Conservation (phyloP, 2,797 vertebrate species). For the Sebastes matsubarae region DNA sequence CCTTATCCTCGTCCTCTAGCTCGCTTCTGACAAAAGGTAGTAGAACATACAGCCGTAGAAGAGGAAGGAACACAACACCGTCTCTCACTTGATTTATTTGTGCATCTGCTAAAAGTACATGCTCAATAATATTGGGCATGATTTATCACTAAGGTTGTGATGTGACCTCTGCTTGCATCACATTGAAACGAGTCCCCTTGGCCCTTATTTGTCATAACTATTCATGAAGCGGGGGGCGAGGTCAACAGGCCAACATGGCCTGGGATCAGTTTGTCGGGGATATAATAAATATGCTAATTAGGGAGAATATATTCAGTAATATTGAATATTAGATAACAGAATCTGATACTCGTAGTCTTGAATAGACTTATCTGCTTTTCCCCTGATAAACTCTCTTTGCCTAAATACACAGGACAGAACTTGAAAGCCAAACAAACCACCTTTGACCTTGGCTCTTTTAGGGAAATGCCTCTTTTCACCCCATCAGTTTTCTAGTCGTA, state of each 20-base stretch:
- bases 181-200: slow-evolving; percentile 12
- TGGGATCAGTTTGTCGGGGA: slow-evolving; percentile 8
- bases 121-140: not conserved
- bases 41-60: not conserved
- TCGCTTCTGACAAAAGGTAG: slow-evolving; percentile 26
- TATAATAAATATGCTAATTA: slow-evolving; percentile 7
- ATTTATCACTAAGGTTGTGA: slow-evolving; percentile 17
- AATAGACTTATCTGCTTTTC: not conserved
- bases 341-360: not conserved
- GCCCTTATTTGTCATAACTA: slow-evolving; percentile 23
- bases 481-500: slow-evolving; percentile 24
- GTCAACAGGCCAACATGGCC: slow-evolving; percentile 20
- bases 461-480: slow-evolving; percentile 28
- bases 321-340: not conserved
- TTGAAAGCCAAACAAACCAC: slow-evolving; percentile 24
- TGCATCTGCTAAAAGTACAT: not conserved
- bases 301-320: not conserved
- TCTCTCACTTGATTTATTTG: not conserved
- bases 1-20: slow-evolving; percentile 53
- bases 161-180: slow-evolving; percentile 22
- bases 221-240: slow-evolving; percentile 20
- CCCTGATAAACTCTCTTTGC: not conserved
- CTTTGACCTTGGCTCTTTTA: slow-evolving; percentile 27
- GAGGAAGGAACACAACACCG: not conserved
- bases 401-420: slow-evolving; percentile 1